Base-by-base conservation (phyloP, 2,797 vertebrate species). In the Notolabrus celidotus region DNA sequence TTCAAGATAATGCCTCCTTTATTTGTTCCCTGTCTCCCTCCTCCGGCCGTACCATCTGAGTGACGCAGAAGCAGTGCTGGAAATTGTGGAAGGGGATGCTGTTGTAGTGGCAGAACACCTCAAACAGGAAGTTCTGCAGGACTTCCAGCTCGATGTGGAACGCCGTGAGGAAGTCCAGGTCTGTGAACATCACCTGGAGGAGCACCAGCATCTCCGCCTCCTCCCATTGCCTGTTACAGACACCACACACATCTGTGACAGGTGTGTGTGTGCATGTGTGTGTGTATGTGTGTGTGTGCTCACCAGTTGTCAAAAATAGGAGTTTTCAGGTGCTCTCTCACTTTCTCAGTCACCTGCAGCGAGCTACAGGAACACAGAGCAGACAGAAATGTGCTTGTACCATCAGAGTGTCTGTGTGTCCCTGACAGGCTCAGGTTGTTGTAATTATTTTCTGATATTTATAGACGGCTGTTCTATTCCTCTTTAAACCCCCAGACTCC, bases 71-170 rank as follows among this genome's bases (percentile, higher is more conserved):
- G 89, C 96, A 96, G 88, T 98, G 97, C 31, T 96, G 94, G 89
- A 98, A 98, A 87, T 98, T 97, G 87, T 98, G 97, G 89, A 98
- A 98, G 5, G 97, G 96, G 85, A 98, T 97, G 92, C 93, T 93
- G 10, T 97, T 93, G 90, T 97, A 98, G 84, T 97, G 87, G 50
- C 83, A 55, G 82, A 74, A 86, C 5, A 89, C 87, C 75, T 90
- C 60, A 16, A 89, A 91, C 77, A 91, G 86, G 83, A 90, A 88
- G 81, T 80, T 92, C 81, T 92, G 91, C 60, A 93, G 87, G 5
- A 89, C 77, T 1, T 89, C 62, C 66, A 79, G 71, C 70, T 92
- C 74, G 9, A 93, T 88, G 74, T 88, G 80, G 82, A 93, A 90
- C 23, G 63, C 81, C 3, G 65, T 76, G 59, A 90, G 76, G 81